Conservation (phyloP, 1,140 invertebrate genomes). For the Drosophila obscura region DNA sequence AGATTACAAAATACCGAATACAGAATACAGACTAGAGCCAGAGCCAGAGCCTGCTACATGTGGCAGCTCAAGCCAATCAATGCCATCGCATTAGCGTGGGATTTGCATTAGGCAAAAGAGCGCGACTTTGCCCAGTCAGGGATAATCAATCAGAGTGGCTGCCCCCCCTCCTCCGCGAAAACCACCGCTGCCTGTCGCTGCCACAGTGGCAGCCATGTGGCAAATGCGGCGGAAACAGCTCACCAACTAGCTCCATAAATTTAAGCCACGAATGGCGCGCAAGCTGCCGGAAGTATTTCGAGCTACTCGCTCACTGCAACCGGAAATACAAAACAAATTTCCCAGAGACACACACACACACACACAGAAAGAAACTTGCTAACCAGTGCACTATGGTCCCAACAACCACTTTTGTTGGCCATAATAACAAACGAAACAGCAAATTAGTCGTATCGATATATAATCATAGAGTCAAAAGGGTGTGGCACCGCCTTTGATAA, state of each 20-base stretch:
- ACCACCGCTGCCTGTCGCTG: not conserved
- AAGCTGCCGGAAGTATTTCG: constrained; percentile 72
- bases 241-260: constrained; percentile 72
- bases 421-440: too few relatives aligned
- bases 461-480: too few relatives aligned
- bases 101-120: constrained; percentile 7
- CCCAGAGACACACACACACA: constrained; percentile 21
- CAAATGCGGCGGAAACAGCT: constrained; percentile 67
- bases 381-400: too few relatives aligned
- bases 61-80: too few relatives aligned
- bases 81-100: constrained; percentile 30
- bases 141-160: constrained; percentile 47
- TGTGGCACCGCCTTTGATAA: too few relatives aligned
- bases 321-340: constrained; percentile 79
- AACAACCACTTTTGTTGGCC: too few relatives aligned
- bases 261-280: constrained; percentile 56
- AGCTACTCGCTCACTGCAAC: constrained; percentile 40
- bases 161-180: constrained; percentile 7
- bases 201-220: constrained; percentile 48
- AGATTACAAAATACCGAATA: too few relatives aligned
- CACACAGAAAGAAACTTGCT: constrained; percentile 1
- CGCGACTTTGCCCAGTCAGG: constrained; percentile 10
- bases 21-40: too few relatives aligned
- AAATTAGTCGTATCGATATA: too few relatives aligned
- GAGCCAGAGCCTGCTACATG: not conserved